These are phyloP conservation scores for Dreissena polymorpha DNA, from an alignment of 1,140 invertebrate species.

Conservation along the genomic window DNA sequence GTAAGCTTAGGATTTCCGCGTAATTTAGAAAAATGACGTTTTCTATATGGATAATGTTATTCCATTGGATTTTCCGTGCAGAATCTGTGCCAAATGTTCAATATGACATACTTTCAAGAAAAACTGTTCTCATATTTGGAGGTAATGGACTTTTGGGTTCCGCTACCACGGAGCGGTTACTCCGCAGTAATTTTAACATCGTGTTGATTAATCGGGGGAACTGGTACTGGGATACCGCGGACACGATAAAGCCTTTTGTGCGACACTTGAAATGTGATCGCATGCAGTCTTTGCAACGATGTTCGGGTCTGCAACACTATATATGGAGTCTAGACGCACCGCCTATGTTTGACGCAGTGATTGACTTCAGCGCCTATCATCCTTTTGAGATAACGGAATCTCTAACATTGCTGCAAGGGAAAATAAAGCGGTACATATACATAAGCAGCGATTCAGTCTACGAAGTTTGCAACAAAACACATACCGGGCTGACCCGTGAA, in stretches of 20 bases:
- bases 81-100: background rate
- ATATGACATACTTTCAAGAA: background rate
- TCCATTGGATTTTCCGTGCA: background rate
- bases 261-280: constrained; percentile 78
- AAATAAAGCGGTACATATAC: constrained; percentile 79
- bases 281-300: constrained; percentile 73
- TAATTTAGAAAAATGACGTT: background rate
- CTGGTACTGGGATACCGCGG: constrained; percentile 80
- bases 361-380: constrained; percentile 81
- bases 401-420: constrained; percentile 72
- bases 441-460: constrained; percentile 82
- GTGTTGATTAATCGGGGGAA: constrained; percentile 79
- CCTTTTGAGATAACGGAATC: constrained; percentile 74
- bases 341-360: constrained; percentile 77
- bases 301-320: constrained; percentile 68
- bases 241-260: constrained; percentile 76
- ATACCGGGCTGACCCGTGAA: constrained; percentile 63
- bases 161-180: constrained; percentile 73
- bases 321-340: constrained; percentile 62
- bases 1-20: background rate
- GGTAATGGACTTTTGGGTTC: constrained; percentile 81
- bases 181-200: constrained; percentile 72
- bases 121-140: constrained; percentile 78
- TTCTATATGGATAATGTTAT: background rate
- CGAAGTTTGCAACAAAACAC: constrained; percentile 79